Evolutionary conservation across 2,113 vertebrate species (phyloP).

Genomic region (Astur gentilis): DNA sequence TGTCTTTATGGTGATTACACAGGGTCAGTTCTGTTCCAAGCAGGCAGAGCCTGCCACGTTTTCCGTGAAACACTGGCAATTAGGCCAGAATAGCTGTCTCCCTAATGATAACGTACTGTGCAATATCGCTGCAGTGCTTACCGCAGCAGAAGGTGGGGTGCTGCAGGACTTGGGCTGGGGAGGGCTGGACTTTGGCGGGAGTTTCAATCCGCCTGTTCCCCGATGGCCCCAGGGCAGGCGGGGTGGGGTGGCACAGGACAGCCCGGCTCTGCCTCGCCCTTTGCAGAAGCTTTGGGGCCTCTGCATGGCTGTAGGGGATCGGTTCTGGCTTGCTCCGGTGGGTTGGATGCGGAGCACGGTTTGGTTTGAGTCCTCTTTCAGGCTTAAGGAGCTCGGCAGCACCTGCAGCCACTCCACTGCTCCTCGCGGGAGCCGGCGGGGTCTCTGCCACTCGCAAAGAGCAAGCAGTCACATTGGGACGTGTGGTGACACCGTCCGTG

Average conservation of each 20-base stretch:
- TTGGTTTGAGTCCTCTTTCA: neutral
- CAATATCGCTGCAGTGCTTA: neutral
- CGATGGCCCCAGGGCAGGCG: fast-evolving
- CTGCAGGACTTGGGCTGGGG: neutral
- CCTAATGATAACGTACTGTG: neutral
- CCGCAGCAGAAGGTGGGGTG: neutral
- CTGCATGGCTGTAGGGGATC: fast-evolving
- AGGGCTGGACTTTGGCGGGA: neutral
- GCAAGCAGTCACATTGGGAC: fast-evolving
- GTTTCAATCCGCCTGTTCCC: fast-evolving
- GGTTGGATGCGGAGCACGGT: neutral
- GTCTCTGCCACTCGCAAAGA: neutral
- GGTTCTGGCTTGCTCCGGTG: neutral
- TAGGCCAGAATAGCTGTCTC: neutral
- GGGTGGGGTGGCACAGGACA: fast-evolving
- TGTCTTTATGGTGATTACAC: neutral
- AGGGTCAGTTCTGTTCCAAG: neutral
- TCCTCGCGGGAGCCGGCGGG: neutral
- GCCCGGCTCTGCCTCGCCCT: neutral
- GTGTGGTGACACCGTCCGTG: fast-evolving
- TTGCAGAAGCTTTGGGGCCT: neutral
- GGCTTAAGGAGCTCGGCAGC: neutral
- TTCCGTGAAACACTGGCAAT: neutral
- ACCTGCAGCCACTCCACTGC: neutral
- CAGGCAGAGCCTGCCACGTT: neutral